These are phyloP conservation scores for Spilarctia lutea DNA, from an alignment of 2,888 invertebrate genomes.

Conservation along the genomic window DNA sequence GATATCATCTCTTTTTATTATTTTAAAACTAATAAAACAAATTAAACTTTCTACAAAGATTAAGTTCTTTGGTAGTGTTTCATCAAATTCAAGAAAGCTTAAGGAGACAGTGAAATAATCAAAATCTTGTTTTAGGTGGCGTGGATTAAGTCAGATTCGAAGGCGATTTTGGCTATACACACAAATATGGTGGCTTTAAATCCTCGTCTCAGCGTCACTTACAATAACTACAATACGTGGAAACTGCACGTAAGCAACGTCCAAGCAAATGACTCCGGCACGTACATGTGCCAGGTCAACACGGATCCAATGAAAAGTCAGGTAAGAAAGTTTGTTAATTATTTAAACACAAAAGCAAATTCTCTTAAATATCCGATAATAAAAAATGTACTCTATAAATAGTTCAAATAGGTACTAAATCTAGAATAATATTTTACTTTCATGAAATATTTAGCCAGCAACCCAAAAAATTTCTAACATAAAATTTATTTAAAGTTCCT, in stretches of 20 bases:
- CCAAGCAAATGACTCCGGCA: slow-evolving; percentile 96
- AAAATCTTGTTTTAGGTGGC: slow-evolving; percentile 89
- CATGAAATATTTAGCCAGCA: not conserved
- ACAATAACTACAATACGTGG: slow-evolving; percentile 98
- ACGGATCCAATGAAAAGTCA: slow-evolving; percentile 96
- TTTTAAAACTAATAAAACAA: slow-evolving; percentile 27
- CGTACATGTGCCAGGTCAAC: slow-evolving; percentile 98
- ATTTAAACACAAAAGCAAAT: not conserved
- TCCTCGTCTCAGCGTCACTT: slow-evolving; percentile 94
- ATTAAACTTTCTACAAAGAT: slow-evolving; percentile 16
- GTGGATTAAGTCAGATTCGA: slow-evolving; percentile 96
- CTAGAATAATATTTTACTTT: not conserved
- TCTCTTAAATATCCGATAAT: not conserved
- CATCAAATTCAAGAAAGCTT: slow-evolving; percentile 44
- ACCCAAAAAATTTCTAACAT: not conserved
- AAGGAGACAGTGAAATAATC: slow-evolving; percentile 39
- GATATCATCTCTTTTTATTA: slow-evolving; percentile 41
- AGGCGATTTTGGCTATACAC: slow-evolving; percentile 95
- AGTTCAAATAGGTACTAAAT: too few relatives aligned
- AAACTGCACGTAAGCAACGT: slow-evolving; percentile 96
- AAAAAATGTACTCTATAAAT: too few relatives aligned
- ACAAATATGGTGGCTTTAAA: slow-evolving; percentile 96
- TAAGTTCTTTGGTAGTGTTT: slow-evolving; percentile 37
- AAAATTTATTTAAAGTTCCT: not conserved
- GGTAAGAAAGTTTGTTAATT: slow-evolving; percentile 79